A percentile compares a stretch with the other conserved stretches of the same genome.
Evolutionary conservation across 2,797 vertebrate species (phyloP).

Genomic region (Micropoecilia bifurca): DNA sequence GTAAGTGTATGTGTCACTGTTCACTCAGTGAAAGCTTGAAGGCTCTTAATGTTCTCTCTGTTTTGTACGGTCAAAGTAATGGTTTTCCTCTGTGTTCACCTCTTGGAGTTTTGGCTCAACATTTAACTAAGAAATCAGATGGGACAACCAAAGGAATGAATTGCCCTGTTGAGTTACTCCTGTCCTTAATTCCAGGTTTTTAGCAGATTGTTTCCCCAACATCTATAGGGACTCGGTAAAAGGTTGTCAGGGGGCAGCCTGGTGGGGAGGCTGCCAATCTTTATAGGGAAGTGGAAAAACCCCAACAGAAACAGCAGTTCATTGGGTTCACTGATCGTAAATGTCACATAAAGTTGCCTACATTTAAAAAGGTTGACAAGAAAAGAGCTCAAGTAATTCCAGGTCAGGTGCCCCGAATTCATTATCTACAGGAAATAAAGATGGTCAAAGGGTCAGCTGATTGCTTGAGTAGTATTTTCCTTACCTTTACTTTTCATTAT

Average conservation of each 20-base stretch:
- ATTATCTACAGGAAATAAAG: conserved; percentile 22
- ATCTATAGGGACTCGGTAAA: conserved; percentile 7
- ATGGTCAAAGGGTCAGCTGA: conserved; percentile 22
- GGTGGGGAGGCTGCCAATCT: conserved; percentile 49
- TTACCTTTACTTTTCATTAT: conserved; percentile 8
- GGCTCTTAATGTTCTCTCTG: neutral
- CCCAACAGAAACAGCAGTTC: conserved; percentile 8
- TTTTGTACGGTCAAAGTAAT: conserved; percentile 24
- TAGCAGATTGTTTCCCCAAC: conserved; percentile 54
- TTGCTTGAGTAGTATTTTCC: neutral
- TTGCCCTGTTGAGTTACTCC: conserved; percentile 29
- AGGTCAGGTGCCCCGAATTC: conserved; percentile 1
- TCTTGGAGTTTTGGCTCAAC: conserved; percentile 29
- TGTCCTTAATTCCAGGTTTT: conserved; percentile 39
- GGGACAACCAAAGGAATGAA: conserved; percentile 51
- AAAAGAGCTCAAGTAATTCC: conserved; percentile 4
- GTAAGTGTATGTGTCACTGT: neutral
- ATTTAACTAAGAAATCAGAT: conserved; percentile 34
- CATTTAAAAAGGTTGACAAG: conserved; percentile 13
- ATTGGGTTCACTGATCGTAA: conserved; percentile 46
- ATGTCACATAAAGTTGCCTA: conserved; percentile 37
- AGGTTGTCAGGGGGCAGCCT: conserved; percentile 17
- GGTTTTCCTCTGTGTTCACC: conserved; percentile 52
- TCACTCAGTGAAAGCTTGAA: neutral
- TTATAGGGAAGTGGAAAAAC: conserved; percentile 17